Evolutionary conservation across 2,797 vertebrate genomes (phyloP), one percentile per base, ranked within the genome.

Genomic region (Amphiprion clarkii): DNA sequence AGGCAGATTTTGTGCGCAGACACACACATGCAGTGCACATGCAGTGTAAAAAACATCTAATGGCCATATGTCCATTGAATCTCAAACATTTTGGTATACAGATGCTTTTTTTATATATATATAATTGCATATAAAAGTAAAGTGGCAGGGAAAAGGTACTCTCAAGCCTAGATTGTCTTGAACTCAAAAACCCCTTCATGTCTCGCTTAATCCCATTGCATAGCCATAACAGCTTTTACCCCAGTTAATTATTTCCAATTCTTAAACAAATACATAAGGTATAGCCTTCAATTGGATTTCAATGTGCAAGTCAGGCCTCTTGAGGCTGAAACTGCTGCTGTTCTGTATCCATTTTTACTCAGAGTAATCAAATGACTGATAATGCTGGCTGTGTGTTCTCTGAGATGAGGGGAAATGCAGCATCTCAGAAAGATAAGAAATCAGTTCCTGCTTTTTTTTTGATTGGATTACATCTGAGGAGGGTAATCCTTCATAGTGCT

Each of bases 341-440:
- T 87, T 94, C 88, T 91, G 87, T 89, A 85, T 95, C 93, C 93
- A 93, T 93, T 94, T 94, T 91, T 92, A 87, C 88, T 88, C 78
- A 58, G 83, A 60, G 89, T 95, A 95, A 96, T 95, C 93, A 94
- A 95, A 95, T 95, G 94, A 96, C 85, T 93, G 90, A 92, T 94
- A 94, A 93, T 94, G 88, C 87, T 87, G 83, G 83, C 89, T 88
- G 88, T 85, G 82, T 93, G 88, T 92, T 93, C 90, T 85, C 85
- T 74, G 82, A 91, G 91, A 92, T 81, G 89, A 91, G 92, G 89
- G 93, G 89, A 95, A 94, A 93, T 93, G 92, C 87, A 83, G 91
- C 91, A 93, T 94, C 93, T 95, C 92, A 90, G 87, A 91, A 90
- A 95, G 94, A 95, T 95, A 95, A 95, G 94, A 88, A 94, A 95